phyloP scores from a whole-genome alignment of 2,888 invertebrate species.

The Plutella xylostella region DNA sequence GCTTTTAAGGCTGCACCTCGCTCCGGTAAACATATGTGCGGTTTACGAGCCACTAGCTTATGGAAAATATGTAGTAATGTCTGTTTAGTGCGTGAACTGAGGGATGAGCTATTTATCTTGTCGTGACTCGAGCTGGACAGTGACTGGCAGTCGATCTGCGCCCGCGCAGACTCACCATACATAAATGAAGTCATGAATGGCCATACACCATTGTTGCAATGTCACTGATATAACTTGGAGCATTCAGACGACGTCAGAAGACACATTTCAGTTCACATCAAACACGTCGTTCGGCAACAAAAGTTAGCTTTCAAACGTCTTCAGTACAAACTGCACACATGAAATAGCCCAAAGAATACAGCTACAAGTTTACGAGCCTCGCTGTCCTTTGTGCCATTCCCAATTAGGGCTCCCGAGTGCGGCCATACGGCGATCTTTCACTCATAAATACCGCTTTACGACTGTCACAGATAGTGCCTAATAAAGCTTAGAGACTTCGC shows the following conservation, averaged over 20 bases:
- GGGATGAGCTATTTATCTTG: constrained; percentile 11
- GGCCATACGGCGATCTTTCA: too few species aligned
- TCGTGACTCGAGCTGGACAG: not conserved
- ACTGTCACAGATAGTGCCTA: constrained; percentile 35
- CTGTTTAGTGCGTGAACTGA: constrained; percentile 34
- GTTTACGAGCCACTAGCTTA: constrained; percentile 60
- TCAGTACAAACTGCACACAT: not conserved
- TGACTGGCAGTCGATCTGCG: too few species aligned
- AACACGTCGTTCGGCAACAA: not conserved
- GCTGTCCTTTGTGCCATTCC: constrained; percentile 26
- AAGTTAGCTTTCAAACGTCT: not conserved
- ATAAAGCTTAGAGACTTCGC: constrained; percentile 39
- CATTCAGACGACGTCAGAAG: too few species aligned
- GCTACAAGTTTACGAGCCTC: not conserved
- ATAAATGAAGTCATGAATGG: too few species aligned
- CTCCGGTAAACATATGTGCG: constrained; percentile 64
- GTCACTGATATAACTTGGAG: too few species aligned
- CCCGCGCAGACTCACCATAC: too few species aligned
- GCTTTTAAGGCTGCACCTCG: constrained; percentile 69
- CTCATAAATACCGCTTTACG: constrained; percentile 44
- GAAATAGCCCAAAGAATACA: not conserved
- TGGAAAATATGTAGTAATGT: constrained; percentile 56
- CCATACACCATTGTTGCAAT: too few species aligned
- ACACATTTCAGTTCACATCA: too few species aligned
- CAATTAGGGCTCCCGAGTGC: constrained; percentile 32